Percentiles rank a stretch among this genome's conserved stretches.
Evolutionary conservation across 1,140 invertebrate species (phyloP).

Genomic region (Drosophila novamexicana): DNA sequence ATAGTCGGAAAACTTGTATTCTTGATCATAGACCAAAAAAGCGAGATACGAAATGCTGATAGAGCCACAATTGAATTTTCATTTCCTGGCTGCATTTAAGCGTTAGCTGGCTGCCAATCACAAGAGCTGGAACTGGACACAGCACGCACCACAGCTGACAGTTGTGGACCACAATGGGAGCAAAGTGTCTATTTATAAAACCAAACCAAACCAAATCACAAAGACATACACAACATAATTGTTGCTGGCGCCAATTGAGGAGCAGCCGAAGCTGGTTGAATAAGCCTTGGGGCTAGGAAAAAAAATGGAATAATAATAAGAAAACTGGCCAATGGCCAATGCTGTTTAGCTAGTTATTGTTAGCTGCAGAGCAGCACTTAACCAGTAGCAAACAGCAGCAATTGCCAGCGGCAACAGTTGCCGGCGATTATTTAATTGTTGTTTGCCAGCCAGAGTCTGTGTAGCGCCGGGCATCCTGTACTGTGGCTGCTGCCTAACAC

Average conservation of each 20-base stretch:
- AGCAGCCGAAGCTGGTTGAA: slow-evolving; percentile 14
- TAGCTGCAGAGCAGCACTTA: slow-evolving; percentile 28
- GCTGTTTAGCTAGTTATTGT: slow-evolving; percentile 45
- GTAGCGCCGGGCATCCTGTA: slow-evolving; percentile 35
- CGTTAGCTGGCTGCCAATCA: slow-evolving; percentile 31
- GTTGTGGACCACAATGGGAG: slow-evolving; percentile 61
- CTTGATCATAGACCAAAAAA: slow-evolving; percentile 3
- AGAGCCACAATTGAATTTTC: slow-evolving; percentile 23
- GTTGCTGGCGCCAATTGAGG: slow-evolving; percentile 55
- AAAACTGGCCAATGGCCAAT: slow-evolving; percentile 46
- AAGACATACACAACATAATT: slow-evolving; percentile 50
- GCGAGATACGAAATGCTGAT: slow-evolving; percentile 11
- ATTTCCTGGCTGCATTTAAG: slow-evolving; percentile 52
- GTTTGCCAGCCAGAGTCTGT: slow-evolving; percentile 12
- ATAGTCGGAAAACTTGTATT: slow-evolving; percentile 33
- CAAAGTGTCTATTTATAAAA: slow-evolving; percentile 66
- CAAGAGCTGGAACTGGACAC: slow-evolving; percentile 12
- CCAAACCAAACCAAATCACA: slow-evolving; percentile 5
- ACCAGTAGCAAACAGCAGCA: slow-evolving; percentile 12
- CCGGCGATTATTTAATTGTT: slow-evolving; percentile 53
- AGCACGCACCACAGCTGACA: slow-evolving; percentile 52
- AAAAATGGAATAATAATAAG: slow-evolving; percentile 58
- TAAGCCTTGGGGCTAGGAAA: neutral
- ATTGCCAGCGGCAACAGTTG: slow-evolving; percentile 4
- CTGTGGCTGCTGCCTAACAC: slow-evolving; percentile 47